These are phyloP conservation scores for Urocyon cinereoargenteus DNA, from an alignment of 2,797 vertebrate genomes.

Conservation along the genomic window DNA sequence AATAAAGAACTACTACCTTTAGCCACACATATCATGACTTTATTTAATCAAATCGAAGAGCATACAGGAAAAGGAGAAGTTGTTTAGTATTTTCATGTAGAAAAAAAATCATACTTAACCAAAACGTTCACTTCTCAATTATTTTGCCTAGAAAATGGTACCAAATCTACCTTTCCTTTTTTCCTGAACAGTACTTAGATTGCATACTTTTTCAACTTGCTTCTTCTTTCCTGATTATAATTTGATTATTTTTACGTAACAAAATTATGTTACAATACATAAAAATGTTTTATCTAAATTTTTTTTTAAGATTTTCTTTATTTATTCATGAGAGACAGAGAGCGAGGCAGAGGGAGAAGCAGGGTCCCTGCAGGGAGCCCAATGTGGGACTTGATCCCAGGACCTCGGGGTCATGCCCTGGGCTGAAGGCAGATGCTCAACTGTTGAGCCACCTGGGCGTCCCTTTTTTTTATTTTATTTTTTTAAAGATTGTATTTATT, in stretches of 20 bases:
- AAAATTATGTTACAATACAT: neutral
- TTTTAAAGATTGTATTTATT: too few relatives aligned
- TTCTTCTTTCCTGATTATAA: neutral
- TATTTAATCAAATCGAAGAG: neutral
- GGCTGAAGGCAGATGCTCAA: too few relatives aligned
- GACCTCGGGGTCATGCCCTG: too few relatives aligned
- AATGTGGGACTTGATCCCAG: too few relatives aligned
- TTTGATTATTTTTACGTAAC: neutral
- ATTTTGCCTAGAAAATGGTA: neutral
- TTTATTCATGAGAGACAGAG: too few relatives aligned
- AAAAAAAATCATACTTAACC: neutral
- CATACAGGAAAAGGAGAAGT: neutral
- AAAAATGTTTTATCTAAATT: too few relatives aligned
- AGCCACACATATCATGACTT: neutral
- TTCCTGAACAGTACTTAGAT: neutral
- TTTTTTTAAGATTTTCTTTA: too few relatives aligned
- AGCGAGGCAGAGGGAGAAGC: too few relatives aligned
- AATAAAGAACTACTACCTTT: neutral
- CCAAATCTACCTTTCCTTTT: neutral
- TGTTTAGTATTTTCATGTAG: neutral
- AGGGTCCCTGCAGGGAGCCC: too few relatives aligned
- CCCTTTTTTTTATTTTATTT: too few relatives aligned
- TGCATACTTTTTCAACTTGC: neutral
- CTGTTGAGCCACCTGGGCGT: too few relatives aligned
- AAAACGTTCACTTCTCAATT: neutral